phyloP scores from a whole-genome alignment of 1,140 invertebrate genomes.

The Bradynema listronoti region DNA sequence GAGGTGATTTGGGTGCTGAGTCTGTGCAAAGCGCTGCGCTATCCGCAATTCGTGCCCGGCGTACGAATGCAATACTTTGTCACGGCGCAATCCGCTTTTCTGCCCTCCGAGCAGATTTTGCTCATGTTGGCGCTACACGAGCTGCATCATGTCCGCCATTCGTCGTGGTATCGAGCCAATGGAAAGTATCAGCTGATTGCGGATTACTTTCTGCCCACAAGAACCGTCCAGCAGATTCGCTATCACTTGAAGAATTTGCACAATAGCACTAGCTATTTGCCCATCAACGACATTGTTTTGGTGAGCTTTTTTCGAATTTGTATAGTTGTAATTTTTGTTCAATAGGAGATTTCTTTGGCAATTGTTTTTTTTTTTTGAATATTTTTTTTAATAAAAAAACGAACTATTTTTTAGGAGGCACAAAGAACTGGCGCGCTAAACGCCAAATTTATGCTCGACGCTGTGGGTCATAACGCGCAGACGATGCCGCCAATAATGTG shows the following conservation, averaged over 20 bases:
- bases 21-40: conserved; percentile 22
- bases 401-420: conserved; percentile 24
- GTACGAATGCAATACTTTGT: conserved; percentile 1
- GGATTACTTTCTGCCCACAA: conserved; percentile 31
- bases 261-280: conserved; percentile 7
- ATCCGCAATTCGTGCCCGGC: conserved; percentile 25
- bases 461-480: conserved; percentile 28
- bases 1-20: conserved; percentile 34
- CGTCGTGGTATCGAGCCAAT: conserved; percentile 9
- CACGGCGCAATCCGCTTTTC: conserved; percentile 3
- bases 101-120: conserved; percentile 27
- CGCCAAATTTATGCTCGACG: conserved; percentile 15
- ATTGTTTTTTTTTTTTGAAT: conserved; percentile 7
- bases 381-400: too few relatives aligned
- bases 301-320: background rate
- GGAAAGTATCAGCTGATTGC: conserved; percentile 33
- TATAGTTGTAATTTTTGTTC: background rate
- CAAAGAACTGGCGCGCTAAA: conserved; percentile 31
- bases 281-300: conserved; percentile 27
- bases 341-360: background rate
- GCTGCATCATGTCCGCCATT: conserved; percentile 23
- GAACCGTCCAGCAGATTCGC: conserved; percentile 34
- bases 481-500: conserved; percentile 25
- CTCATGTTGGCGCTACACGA: conserved; percentile 23
- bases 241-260: conserved; percentile 39